Evolutionary conservation across 2,113 vertebrate species (phyloP).

Genomic region (Piprites chloris): DNA sequence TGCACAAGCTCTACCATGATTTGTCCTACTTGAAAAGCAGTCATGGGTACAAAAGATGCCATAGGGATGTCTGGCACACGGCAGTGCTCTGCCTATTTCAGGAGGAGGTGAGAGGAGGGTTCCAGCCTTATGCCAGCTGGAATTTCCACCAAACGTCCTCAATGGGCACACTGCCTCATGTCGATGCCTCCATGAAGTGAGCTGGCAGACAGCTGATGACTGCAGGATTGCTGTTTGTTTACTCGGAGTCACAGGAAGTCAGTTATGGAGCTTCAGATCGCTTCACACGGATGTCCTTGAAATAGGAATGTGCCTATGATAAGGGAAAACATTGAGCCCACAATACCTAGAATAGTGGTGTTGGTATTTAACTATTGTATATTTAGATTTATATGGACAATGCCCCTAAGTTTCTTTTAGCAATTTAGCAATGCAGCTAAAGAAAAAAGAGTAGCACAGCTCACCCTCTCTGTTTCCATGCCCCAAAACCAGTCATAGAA

Average conservation of each 20-base stretch:
- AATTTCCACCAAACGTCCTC: neutral
- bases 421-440: neutral
- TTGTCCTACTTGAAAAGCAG: neutral
- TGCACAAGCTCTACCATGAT: neutral
- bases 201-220: neutral
- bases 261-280: neutral
- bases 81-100: neutral
- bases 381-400: neutral
- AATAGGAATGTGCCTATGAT: neutral
- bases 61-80: neutral
- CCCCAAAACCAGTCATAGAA: neutral
- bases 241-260: neutral
- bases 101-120: neutral
- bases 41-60: neutral
- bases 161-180: fast-evolving
- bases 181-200: fast-evolving
- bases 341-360: neutral
- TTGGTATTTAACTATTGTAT: neutral
- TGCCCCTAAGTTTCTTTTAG: neutral
- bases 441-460: neutral
- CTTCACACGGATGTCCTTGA: neutral
- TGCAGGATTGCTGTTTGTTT: neutral
- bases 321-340: neutral
- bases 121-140: neutral
- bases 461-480: neutral